Conservation (phyloP, 2,888 invertebrate genomes). For the Podabrus alpinus region DNA sequence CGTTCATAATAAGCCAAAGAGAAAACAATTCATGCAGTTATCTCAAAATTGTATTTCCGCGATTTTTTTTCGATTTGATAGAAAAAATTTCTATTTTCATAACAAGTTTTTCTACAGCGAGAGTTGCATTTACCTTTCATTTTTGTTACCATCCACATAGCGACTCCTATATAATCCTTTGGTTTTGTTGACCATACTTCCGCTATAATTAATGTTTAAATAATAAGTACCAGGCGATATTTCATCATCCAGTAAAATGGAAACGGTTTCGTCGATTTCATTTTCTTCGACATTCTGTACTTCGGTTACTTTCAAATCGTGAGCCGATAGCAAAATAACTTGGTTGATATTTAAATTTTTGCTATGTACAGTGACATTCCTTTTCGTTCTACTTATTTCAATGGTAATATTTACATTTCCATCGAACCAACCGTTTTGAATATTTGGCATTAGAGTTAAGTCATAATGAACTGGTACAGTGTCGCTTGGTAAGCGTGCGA, state of each 20-base stretch:
- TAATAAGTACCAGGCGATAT: slow-evolving; percentile 57
- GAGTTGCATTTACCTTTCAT: slow-evolving; percentile 50
- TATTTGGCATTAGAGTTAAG: slow-evolving; percentile 65
- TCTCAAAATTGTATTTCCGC: background rate
- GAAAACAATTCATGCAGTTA: background rate
- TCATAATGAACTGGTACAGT: slow-evolving; percentile 68
- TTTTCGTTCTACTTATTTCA: slow-evolving; percentile 33
- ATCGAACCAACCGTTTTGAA: slow-evolving; percentile 62
- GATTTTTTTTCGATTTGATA: background rate
- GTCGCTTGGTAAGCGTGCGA: slow-evolving; percentile 60
- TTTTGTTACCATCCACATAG: slow-evolving; percentile 55
- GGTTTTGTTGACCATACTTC: slow-evolving; percentile 66
- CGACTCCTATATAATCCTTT: slow-evolving; percentile 75
- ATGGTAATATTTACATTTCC: slow-evolving; percentile 58
- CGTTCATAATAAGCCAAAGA: background rate
- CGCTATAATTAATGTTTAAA: slow-evolving; percentile 65
- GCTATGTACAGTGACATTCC: slow-evolving; percentile 44
- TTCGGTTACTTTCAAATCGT: slow-evolving; percentile 30
- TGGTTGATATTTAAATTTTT: slow-evolving; percentile 44
- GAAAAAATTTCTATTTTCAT: background rate
- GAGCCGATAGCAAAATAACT: slow-evolving; percentile 37
- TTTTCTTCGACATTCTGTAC: slow-evolving; percentile 44
- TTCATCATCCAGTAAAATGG: slow-evolving; percentile 42
- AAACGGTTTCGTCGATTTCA: slow-evolving; percentile 42
- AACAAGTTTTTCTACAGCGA: background rate